Conservation (phyloP, 2,888 invertebrate genomes). For the Anagyrus pseudococci region DNA sequence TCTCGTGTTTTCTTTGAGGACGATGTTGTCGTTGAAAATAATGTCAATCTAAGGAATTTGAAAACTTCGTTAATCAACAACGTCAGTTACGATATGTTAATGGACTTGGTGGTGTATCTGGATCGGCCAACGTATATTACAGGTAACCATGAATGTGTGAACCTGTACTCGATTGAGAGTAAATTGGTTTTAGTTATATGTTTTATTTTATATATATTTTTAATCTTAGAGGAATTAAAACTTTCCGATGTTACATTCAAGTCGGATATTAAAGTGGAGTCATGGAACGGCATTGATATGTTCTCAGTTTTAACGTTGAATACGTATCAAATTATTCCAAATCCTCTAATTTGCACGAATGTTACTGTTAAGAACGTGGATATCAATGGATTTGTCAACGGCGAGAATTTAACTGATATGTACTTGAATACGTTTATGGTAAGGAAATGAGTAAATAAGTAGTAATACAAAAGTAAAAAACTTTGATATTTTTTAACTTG, state of each 20-base stretch:
- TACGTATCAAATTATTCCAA: constrained; percentile 61
- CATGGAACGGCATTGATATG: constrained; percentile 63
- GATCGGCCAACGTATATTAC: constrained; percentile 42
- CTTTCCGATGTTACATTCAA: constrained; percentile 62
- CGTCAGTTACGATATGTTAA: constrained; percentile 44
- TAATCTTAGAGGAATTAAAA: constrained; percentile 57
- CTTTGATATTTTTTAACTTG: neutral
- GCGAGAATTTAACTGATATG: constrained; percentile 60
- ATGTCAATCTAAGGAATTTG: constrained; percentile 44
- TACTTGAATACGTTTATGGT: constrained; percentile 66
- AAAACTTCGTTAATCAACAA: constrained; percentile 41
- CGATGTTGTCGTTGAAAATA: constrained; percentile 39
- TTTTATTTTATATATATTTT: no score
- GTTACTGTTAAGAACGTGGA: constrained; percentile 48
- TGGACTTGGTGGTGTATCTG: constrained; percentile 41
- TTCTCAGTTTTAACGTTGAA: constrained; percentile 62
- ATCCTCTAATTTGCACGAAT: constrained; percentile 56
- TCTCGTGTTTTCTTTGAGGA: constrained; percentile 44
- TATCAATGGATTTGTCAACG: constrained; percentile 59
- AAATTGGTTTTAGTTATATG: no score
- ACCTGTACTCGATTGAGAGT: no score
- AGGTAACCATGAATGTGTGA: no score
- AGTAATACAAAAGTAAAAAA: no score
- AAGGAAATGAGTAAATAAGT: no score
- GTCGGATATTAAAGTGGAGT: constrained; percentile 58